Conservation (phyloP, 2,113 vertebrate genomes). For the Noctilio leporinus region DNA sequence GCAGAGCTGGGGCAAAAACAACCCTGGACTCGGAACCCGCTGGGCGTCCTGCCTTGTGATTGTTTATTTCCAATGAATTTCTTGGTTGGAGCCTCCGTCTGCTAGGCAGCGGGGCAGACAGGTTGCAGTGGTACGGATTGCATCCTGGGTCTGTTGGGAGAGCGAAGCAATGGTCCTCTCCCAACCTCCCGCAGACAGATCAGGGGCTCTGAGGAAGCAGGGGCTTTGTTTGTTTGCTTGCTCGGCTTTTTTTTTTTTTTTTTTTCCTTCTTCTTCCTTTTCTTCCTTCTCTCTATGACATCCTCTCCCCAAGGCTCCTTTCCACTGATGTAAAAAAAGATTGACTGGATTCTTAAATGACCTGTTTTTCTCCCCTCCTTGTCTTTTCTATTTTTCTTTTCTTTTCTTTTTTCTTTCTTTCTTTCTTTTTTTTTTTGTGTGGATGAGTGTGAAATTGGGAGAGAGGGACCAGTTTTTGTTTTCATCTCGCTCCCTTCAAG, state of each 20-base stretch:
- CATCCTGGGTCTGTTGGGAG: background rate
- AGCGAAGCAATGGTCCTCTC: background rate
- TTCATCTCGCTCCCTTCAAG: background rate
- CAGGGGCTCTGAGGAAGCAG: background rate
- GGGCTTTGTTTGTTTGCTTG: background rate
- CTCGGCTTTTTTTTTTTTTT: background rate
- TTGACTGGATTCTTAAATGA: background rate
- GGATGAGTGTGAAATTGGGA: background rate
- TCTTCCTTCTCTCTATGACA: too few species aligned
- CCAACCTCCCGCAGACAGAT: background rate
- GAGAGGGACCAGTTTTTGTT: background rate
- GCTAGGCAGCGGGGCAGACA: background rate
- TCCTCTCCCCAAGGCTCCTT: background rate
- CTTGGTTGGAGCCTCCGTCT: background rate
- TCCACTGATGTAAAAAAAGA: background rate
- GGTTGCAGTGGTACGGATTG: accelerated
- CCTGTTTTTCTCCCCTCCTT: too few species aligned
- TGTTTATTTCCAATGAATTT: conserved; percentile 7
- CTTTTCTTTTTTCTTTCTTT: background rate
- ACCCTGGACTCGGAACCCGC: accelerated
- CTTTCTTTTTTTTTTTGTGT: background rate
- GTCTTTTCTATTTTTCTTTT: too few species aligned
- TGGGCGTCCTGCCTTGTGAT: background rate
- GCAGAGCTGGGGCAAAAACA: background rate
- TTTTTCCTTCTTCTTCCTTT: background rate